Percentiles rank a stretch among this genome's conserved stretches.
Evolutionary conservation across 2,113 vertebrate species (phyloP).

Genomic region (Suncus etruscus): DNA sequence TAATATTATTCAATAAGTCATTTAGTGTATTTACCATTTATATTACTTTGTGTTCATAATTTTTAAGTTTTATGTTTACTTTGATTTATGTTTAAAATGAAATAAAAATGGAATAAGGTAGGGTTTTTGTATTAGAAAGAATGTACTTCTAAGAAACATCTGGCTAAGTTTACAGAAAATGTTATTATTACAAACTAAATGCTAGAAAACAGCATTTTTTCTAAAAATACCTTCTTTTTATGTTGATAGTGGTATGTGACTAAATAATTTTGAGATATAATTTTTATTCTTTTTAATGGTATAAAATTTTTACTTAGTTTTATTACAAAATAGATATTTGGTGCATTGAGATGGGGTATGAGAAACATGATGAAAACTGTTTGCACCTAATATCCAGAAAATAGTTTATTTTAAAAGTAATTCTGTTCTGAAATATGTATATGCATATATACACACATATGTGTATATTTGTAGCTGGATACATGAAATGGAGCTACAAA

Average conservation of each 20-base stretch:
- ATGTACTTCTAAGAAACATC: neutral
- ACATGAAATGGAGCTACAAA: conserved; percentile 85
- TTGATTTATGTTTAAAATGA: conserved; percentile 41
- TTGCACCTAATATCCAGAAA: conserved; percentile 63
- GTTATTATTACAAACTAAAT: conserved; percentile 45
- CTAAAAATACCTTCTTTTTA: conserved; percentile 31
- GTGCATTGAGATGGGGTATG: neutral
- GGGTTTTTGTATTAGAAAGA: neutral
- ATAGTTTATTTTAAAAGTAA: conserved; percentile 76
- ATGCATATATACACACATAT: too few species aligned
- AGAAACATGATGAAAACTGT: conserved; percentile 11
- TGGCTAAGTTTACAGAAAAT: neutral
- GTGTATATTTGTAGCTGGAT: conserved; percentile 77
- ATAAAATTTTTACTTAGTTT: conserved; percentile 30
- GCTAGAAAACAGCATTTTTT: conserved; percentile 31
- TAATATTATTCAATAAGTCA: conserved; percentile 24
- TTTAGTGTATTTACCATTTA: conserved; percentile 20
- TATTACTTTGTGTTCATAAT: conserved; percentile 16
- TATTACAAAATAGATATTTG: conserved; percentile 38
- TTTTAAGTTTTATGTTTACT: conserved; percentile 47
- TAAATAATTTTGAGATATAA: conserved; percentile 21
- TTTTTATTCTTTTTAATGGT: conserved; percentile 29
- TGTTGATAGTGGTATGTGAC: conserved; percentile 6
- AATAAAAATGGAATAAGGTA: conserved; percentile 45
- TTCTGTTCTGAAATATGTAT: neutral